Percentiles rank a stretch among this genome's conserved stretches.
Conservation (phyloP, 1,140 invertebrate genomes). For the Chironomus striatipennis region DNA sequence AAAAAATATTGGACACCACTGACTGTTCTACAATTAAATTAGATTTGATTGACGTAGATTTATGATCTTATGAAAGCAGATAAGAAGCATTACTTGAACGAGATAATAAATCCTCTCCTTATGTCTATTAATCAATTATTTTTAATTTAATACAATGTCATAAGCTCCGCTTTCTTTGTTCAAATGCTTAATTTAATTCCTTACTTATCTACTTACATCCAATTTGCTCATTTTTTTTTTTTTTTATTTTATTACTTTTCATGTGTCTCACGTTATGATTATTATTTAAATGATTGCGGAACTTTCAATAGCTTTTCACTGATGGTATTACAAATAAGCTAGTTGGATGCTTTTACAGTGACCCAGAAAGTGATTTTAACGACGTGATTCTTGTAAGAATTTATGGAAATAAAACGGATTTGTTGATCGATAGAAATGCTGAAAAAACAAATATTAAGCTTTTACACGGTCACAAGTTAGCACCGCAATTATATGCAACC, state of each 20-base stretch:
- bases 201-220: too few species aligned
- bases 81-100: too few species aligned
- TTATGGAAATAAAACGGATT: slow-evolving; percentile 89
- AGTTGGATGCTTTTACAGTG: slow-evolving; percentile 58
- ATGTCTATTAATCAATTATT: too few species aligned
- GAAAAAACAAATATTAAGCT: slow-evolving; percentile 65
- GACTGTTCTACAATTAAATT: too few species aligned
- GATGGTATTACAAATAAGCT: slow-evolving; percentile 94
- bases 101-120: too few species aligned
- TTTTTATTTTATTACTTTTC: neutral
- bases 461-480: slow-evolving; percentile 64
- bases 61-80: too few species aligned
- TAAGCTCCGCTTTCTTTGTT: too few species aligned
- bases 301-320: slow-evolving; percentile 53
- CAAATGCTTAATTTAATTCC: too few species aligned
- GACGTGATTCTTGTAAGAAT: slow-evolving; percentile 80
- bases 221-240: neutral
- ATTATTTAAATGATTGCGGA: too few species aligned
- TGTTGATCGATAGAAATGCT: slow-evolving; percentile 80
- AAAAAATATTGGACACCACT: too few species aligned
- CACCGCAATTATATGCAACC: slow-evolving; percentile 78
- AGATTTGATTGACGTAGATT: too few species aligned
- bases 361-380: slow-evolving; percentile 42
- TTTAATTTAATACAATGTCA: too few species aligned
- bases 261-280: neutral